A percentile compares a stretch with the other conserved stretches of the same genome.
These are phyloP conservation scores for Hippocampus mohnikei DNA, from an alignment of 2,113 vertebrate species.

Conservation along the genomic window DNA sequence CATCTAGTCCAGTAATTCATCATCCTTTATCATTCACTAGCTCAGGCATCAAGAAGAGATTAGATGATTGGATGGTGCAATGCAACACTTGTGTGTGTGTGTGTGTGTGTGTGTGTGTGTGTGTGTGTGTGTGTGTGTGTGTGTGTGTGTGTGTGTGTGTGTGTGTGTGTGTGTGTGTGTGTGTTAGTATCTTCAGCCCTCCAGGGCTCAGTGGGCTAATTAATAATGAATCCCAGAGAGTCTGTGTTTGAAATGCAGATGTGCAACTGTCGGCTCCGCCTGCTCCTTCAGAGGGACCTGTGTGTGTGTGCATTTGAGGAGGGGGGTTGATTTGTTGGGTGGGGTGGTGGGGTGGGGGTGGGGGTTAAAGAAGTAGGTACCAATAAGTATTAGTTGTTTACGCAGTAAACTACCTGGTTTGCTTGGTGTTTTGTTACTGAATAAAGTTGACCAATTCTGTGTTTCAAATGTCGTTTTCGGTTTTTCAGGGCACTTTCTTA, in stretches of 20 bases:
- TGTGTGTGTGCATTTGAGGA: conserved; percentile 9
- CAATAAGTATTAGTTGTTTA: conserved; percentile 35
- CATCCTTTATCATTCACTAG: conserved; percentile 51
- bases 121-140: conserved; percentile 23
- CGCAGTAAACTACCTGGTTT: conserved; percentile 8
- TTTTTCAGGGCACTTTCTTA: neutral
- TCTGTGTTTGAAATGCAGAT: conserved; percentile 99
- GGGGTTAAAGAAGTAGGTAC: neutral
- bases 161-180: conserved; percentile 15
- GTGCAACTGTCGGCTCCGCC: conserved; percentile 92
- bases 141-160: conserved; percentile 43
- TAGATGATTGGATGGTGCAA: conserved; percentile 36
- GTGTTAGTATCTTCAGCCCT: conserved; percentile 89
- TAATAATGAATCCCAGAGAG: conserved; percentile 99
- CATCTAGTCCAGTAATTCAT: conserved; percentile 46
- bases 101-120: conserved; percentile 27
- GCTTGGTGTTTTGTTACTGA: neutral
- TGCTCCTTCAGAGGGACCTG: conserved; percentile 83
- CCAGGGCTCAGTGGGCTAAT: conserved; percentile 98
- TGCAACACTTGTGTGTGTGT: conserved; percentile 5
- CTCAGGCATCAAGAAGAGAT: conserved; percentile 21
- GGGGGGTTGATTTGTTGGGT: neutral
- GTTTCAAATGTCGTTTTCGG: neutral
- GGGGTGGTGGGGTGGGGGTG: neutral
- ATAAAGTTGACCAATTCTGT: conserved; percentile 6